phyloP scores from a whole-genome alignment of 53 echinoderm and acorn worm genomes.

The Stichopus horrens region DNA sequence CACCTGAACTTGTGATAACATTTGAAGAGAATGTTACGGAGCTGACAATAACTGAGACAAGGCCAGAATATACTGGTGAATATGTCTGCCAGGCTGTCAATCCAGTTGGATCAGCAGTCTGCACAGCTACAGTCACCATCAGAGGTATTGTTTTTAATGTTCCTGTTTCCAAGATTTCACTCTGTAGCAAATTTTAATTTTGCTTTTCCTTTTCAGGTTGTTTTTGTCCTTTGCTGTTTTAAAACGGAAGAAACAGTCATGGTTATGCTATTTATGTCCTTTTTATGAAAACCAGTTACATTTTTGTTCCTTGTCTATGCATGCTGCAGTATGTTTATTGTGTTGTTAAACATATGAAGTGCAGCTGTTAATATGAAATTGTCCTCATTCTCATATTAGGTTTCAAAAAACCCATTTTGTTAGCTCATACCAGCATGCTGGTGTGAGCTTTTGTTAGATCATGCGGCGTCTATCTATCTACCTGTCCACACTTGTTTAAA shows the following conservation, averaged over 20 bases:
- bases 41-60: constrained; percentile 73
- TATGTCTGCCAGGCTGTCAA: constrained; percentile 89
- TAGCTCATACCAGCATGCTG: too few relatives aligned
- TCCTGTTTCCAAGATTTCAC: too few relatives aligned
- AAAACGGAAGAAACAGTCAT: too few relatives aligned
- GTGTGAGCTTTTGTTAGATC: too few relatives aligned
- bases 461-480: too few relatives aligned
- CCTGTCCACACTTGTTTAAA: too few relatives aligned
- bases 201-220: background rate
- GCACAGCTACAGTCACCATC: constrained; percentile 76
- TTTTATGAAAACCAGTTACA: too few relatives aligned
- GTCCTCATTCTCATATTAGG: background rate
- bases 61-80: constrained; percentile 72
- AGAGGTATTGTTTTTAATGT: constrained; percentile 64
- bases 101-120: constrained; percentile 74
- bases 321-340: background rate
- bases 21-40: constrained; percentile 73
- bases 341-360: background rate
- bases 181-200: too few relatives aligned
- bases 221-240: too few relatives aligned
- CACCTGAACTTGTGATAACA: constrained; percentile 81
- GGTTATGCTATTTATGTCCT: too few relatives aligned
- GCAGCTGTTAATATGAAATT: background rate
- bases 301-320: too few relatives aligned
- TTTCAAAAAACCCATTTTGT: background rate